Conservation (phyloP, 2,113 vertebrate genomes). For the Oostethus manadensis region DNA sequence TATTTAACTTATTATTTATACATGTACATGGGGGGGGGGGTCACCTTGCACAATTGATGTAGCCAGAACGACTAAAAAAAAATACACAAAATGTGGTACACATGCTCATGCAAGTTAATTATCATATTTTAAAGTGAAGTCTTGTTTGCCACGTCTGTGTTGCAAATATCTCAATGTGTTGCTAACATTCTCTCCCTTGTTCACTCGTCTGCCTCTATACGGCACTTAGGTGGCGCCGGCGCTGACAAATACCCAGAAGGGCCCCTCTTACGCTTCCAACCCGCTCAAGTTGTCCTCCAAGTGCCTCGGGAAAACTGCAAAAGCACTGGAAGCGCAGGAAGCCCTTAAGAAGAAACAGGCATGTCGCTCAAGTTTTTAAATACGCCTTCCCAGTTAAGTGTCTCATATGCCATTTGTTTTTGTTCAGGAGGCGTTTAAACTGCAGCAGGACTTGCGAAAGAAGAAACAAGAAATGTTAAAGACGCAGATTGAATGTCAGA, state of each 20-base stretch:
- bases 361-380: slow-evolving; percentile 25
- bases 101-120: too few species aligned
- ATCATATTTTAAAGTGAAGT: background rate
- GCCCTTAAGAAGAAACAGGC: slow-evolving; percentile 93
- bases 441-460: slow-evolving; percentile 97
- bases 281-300: slow-evolving; percentile 79
- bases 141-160: background rate
- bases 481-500: slow-evolving; percentile 96
- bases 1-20: too few species aligned
- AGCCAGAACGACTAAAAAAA: too few species aligned
- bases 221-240: slow-evolving; percentile 34
- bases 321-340: slow-evolving; percentile 86
- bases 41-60: too few species aligned
- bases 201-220: background rate
- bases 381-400: too few species aligned
- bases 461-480: slow-evolving; percentile 96
- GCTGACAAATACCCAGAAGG: slow-evolving; percentile 71
- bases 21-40: too few species aligned
- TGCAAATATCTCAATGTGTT: slow-evolving; percentile 13
- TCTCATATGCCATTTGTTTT: slow-evolving; percentile 4
- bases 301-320: slow-evolving; percentile 74
- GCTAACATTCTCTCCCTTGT: background rate
- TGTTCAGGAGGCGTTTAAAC: slow-evolving; percentile 86
- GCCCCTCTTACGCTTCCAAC: slow-evolving; percentile 72
- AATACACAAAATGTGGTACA: too few species aligned